Base-by-base conservation (phyloP, 1,140 invertebrate species). In the Caenorhabditis elegans region DNA sequence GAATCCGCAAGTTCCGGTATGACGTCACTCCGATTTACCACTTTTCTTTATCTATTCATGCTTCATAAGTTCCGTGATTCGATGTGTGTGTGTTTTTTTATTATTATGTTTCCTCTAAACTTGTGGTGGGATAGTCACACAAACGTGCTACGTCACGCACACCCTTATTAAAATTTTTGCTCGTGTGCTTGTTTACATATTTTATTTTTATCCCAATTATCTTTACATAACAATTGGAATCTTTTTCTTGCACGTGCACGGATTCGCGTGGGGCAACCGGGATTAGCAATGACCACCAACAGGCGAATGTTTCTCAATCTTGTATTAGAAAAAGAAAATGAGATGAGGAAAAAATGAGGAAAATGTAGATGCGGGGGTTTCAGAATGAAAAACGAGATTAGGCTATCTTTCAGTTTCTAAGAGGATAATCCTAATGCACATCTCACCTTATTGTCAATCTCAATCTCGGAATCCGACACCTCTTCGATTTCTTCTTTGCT, bases 391-490 rank as follows among this genome's bases (percentile, higher is more conserved):
- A 70, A 8, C 19, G 28, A 39, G 26, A 39, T 39, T 19, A n/a
- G 43, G 60, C 60, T 70, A 39, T 17, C 60, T 39, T 70, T 70
- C 60, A 39, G 53, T 31, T 60, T 60, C 31, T 13, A 13, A 28
- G 11, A 31, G 11, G 60, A 39, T 70, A 19, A 70, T 70, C 31
- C 34, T 39, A 36, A 70, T 70, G 60, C 31, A 70, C 34, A 22
- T 26, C 60, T 70, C 60, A 70, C 60, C 60, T 70, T 31, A 70
- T 70, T 70, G 31, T 70, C 60, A 70, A 70, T 70, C 34, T 70
- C 60, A 70, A 36, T 39, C 31, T 36, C 34, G 60, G 60, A 60
- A 31, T 51, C 49, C 4, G 49, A 31, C 8, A 31, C 31, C 39
- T 43, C 39, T 43, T 15, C 39, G 5, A 15, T 43, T 26, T 60